These are phyloP conservation scores for Rhagophthalmus giganteus DNA, from an alignment of 2,888 invertebrate genomes.

Conservation along the genomic window DNA sequence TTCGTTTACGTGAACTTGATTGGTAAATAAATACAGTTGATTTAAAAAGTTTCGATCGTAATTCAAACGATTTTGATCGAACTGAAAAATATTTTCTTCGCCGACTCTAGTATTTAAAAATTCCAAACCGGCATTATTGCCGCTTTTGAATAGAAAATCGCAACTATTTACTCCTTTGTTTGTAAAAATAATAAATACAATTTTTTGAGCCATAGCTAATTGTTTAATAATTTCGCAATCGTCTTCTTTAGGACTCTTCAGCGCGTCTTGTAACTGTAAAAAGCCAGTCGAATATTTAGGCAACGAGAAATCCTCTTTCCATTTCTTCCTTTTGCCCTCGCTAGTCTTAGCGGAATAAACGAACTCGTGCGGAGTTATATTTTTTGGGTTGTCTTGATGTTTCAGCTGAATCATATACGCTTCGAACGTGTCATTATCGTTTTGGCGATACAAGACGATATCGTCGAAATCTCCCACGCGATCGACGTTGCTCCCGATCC, in stretches of 20 bases:
- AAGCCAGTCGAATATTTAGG: neutral
- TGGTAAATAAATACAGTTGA: neutral
- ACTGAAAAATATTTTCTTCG: neutral
- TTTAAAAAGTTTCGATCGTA: neutral
- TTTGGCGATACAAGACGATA: too few species aligned
- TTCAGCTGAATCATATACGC: neutral
- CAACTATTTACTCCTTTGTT: neutral
- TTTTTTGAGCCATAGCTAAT: neutral
- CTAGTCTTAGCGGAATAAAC: neutral
- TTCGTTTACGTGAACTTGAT: neutral
- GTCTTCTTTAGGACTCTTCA: neutral
- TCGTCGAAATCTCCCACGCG: too few species aligned
- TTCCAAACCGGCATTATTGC: neutral
- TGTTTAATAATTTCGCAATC: neutral
- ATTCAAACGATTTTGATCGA: neutral
- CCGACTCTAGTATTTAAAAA: neutral
- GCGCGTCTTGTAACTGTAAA: neutral
- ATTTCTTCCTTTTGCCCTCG: neutral
- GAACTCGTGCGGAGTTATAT: neutral
- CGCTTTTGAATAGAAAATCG: neutral
- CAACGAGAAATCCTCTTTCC: neutral
- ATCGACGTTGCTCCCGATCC: too few species aligned
- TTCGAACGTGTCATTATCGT: conserved; percentile 15
- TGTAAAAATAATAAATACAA: neutral
- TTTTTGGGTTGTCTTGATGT: neutral